Evolutionary conservation across 2,113 vertebrate species (phyloP).

Genomic region (Prolemur simus): DNA sequence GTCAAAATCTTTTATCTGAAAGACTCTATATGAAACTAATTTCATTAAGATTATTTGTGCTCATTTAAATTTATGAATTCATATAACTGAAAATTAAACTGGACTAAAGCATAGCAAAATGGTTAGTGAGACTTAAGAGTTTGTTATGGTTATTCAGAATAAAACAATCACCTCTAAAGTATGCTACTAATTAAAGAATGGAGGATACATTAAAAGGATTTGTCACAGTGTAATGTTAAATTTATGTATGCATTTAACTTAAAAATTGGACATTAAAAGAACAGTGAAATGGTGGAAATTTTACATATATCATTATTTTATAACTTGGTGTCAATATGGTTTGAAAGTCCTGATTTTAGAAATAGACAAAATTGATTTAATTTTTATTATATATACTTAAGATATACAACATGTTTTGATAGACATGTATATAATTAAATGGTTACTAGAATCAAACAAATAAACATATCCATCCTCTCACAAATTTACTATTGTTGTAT

Average conservation of each 20-base stretch:
- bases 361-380: neutral
- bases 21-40: constrained; percentile 14
- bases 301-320: neutral
- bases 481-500: neutral
- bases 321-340: neutral
- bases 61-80: neutral
- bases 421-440: neutral
- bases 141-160: neutral
- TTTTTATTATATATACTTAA: neutral
- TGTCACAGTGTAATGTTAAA: neutral
- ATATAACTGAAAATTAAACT: constrained; percentile 1
- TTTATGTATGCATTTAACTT: neutral
- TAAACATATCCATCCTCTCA: neutral
- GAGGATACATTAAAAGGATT: neutral
- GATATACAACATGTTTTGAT: neutral
- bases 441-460: neutral
- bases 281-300: neutral
- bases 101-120: neutral
- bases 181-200: neutral
- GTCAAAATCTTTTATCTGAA: neutral
- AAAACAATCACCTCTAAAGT: neutral
- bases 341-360: neutral
- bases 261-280: neutral
- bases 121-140: neutral
- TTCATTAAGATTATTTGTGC: neutral